A percentile compares a stretch with the other conserved stretches of the same genome.
phyloP scores from a whole-genome alignment of 2,888 invertebrate genomes.

The Spicauda simplicius region DNA sequence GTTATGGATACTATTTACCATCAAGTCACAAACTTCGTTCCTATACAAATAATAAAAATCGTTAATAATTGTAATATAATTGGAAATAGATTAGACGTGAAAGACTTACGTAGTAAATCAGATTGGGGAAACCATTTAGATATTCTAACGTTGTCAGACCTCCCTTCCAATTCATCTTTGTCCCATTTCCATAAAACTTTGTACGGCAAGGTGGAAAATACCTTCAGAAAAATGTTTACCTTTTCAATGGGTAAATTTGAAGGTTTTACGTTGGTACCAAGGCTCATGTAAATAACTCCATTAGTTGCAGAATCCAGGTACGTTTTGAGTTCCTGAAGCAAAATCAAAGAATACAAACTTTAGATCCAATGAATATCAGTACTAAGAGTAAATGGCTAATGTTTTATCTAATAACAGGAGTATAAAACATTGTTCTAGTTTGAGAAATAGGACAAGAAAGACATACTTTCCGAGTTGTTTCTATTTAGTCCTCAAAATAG shows the following conservation, averaged over 20 bases:
- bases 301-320: constrained; percentile 56
- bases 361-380: too few species aligned
- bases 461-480: too few species aligned
- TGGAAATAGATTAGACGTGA: not conserved
- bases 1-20: too few species aligned
- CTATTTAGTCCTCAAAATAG: too few species aligned
- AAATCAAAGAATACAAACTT: constrained; percentile 34
- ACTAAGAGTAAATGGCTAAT: too few species aligned
- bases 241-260: constrained; percentile 51
- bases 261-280: constrained; percentile 60
- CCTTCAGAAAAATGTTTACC: constrained; percentile 52
- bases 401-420: too few species aligned
- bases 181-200: constrained; percentile 66
- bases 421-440: too few species aligned
- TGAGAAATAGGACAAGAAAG: too few species aligned
- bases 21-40: too few species aligned
- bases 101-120: constrained; percentile 52
- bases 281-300: constrained; percentile 62
- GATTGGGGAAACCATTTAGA: constrained; percentile 65
- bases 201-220: constrained; percentile 56
- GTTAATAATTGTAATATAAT: too few species aligned
- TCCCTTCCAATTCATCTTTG: constrained; percentile 50
- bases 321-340: constrained; percentile 55
- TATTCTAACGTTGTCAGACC: constrained; percentile 55
- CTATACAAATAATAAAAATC: too few species aligned